Evolutionary conservation across 2,113 vertebrate species (phyloP), one percentile per base, ranked within the genome.

Genomic region (Chionodraco myersi): DNA sequence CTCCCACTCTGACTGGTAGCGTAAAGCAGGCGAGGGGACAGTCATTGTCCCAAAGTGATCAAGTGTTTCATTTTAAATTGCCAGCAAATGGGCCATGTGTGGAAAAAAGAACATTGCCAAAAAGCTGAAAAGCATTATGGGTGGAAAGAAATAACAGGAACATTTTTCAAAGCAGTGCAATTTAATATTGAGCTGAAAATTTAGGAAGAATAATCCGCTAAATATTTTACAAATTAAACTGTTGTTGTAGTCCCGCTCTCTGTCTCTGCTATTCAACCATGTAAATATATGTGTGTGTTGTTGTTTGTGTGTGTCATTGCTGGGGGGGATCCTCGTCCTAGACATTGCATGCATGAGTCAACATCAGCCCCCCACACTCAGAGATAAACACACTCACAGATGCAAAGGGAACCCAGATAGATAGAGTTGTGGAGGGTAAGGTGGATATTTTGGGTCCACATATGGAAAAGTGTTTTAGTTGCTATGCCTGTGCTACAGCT

Each of bases 291-390:
- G 11, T 61, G 47, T 21, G 2, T 53, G 59, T n/a, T 30, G 30
- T 30, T 72, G 59, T 66, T 67, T 78, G 57, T 34, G 34, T 58
- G 51, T 64, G 45, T 34, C 58, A 80, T 60, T 78, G 90, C 87
- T 87, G 10, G 78, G 87, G 87, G 90, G 77, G 60, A 84, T 88
- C 75, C 67, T 89, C 79, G 82, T 87, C 74, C 85, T 86, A 81
- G 51, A 57, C 75, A 77, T 18, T 80, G 85, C 89, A 86, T 67
- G 88, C 79, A 83, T 88, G 88, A 91, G 69, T 89, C 87, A 88
- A 89, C 84, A 83, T 14, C 64, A 85, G 71, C 54, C 62, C 21
- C 23, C 23, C 16, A 65, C 23, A 65, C 53, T 64, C 77, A 75
- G 72, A 86, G 41, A 80, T 59, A 82, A 66, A 68, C 67, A 82